Conservation (phyloP, 2,888 invertebrate species). For the Ophioninae sp. region DNA sequence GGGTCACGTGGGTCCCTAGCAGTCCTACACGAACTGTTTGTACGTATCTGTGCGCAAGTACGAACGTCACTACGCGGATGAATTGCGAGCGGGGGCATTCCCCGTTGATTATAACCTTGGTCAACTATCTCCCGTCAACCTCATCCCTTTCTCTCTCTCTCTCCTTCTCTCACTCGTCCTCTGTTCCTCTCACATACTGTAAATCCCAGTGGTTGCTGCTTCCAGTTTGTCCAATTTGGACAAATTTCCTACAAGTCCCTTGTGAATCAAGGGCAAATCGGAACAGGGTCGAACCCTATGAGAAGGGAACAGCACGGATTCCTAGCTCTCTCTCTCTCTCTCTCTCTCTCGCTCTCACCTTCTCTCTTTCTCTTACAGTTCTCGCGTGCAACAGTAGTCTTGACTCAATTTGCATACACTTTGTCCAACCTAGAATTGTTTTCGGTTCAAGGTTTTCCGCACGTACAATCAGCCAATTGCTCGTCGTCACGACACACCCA, state of each 20-base stretch:
- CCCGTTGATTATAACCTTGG: constrained; percentile 26
- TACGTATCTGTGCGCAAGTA: background rate
- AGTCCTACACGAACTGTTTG: background rate
- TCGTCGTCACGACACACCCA: background rate
- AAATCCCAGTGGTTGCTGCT: constrained; percentile 45
- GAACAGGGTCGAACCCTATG: constrained; percentile 24
- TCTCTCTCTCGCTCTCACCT: constrained; percentile 2
- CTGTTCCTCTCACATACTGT: background rate
- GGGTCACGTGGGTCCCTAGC: background rate
- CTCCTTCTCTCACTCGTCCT: background rate
- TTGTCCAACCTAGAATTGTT: constrained; percentile 43
- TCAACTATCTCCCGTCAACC: constrained; percentile 25
- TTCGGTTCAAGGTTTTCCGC: constrained; percentile 28
- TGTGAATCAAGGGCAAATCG: constrained; percentile 26
- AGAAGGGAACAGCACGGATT: background rate
- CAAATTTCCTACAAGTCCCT: constrained; percentile 54
- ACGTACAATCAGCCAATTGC: constrained; percentile 1
- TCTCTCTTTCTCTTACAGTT: background rate
- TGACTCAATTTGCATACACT: constrained; percentile 43
- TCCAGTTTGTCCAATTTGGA: constrained; percentile 58
- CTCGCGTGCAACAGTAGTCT: constrained; percentile 14
- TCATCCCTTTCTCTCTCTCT: background rate
- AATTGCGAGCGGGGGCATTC: constrained; percentile 8
- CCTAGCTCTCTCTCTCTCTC: constrained; percentile 8
- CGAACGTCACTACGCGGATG: background rate